phyloP scores from a whole-genome alignment of 1,140 invertebrate genomes.

The Araneus ventricosus region DNA sequence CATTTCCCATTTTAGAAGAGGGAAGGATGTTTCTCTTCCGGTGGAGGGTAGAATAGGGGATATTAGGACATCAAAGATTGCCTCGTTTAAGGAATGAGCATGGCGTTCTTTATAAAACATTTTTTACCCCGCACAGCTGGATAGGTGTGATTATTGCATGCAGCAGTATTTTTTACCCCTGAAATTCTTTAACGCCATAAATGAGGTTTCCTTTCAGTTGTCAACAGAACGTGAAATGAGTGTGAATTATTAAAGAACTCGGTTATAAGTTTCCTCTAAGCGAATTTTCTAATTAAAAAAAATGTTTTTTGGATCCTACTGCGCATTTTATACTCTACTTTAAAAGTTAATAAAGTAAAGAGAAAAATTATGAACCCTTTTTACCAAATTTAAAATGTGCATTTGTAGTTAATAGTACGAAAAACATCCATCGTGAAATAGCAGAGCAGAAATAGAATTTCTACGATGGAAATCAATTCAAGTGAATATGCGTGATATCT shows the following conservation, averaged over 20 bases:
- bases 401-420: too few species aligned
- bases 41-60: neutral
- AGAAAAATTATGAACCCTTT: too few species aligned
- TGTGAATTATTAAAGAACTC: neutral
- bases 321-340: too few species aligned
- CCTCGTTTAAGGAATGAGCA: conserved; percentile 8
- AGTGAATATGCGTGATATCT: too few species aligned
- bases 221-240: neutral
- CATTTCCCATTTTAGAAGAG: conserved; percentile 25
- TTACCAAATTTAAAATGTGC: too few species aligned
- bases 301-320: neutral
- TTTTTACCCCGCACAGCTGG: neutral
- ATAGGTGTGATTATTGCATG: conserved; percentile 18
- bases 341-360: too few species aligned
- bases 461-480: too few species aligned
- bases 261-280: neutral
- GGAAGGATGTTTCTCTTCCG: conserved; percentile 34
- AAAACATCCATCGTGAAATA: too few species aligned
- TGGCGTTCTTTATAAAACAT: neutral
- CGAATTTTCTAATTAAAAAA: neutral
- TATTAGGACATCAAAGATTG: conserved; percentile 37
- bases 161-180: neutral
- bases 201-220: neutral
- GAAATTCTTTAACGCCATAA: neutral
- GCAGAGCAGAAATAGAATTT: too few species aligned